Evolutionary conservation across 2,888 invertebrate genomes (phyloP).

Genomic region (Sisyra nigra): DNA sequence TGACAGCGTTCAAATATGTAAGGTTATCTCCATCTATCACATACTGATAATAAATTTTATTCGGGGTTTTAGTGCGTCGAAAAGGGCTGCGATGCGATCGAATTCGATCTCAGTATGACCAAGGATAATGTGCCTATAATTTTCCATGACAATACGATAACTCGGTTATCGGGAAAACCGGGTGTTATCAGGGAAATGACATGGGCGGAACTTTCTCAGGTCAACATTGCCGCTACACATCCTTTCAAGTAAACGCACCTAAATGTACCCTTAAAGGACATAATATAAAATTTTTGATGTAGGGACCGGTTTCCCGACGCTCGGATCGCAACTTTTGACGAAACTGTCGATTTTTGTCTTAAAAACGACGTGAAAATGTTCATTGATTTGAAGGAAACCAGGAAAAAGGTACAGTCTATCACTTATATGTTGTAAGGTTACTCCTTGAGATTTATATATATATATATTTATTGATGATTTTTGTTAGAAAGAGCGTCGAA

Average conservation of each 20-base stretch:
- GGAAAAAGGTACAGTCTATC: slow-evolving; percentile 37
- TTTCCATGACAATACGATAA: slow-evolving; percentile 57
- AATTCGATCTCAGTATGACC: slow-evolving; percentile 60
- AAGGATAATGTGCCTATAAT: slow-evolving; percentile 58
- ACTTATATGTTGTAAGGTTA: neutral
- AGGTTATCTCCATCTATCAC: slow-evolving; percentile 18
- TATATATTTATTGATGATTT: too few species aligned
- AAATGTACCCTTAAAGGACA: too few species aligned
- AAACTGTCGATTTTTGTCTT: slow-evolving; percentile 48
- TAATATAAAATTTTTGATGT: slow-evolving; percentile 11
- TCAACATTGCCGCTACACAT: slow-evolving; percentile 52
- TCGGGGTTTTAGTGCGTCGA: slow-evolving; percentile 41
- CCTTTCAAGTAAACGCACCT: slow-evolving; percentile 41
- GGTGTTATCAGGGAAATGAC: slow-evolving; percentile 37
- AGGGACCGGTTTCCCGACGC: slow-evolving; percentile 44
- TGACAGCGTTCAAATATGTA: slow-evolving; percentile 54
- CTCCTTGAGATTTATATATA: too few species aligned
- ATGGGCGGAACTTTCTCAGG: slow-evolving; percentile 41
- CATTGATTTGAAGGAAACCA: slow-evolving; percentile 61
- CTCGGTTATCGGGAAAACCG: slow-evolving; percentile 41
- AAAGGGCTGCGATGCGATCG: slow-evolving; percentile 55
- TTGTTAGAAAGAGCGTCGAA: too few species aligned
- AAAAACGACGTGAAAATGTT: slow-evolving; percentile 52
- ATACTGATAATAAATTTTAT: neutral
- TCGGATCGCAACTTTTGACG: slow-evolving; percentile 50